Evolutionary conservation across 2,888 invertebrate species (phyloP).

Genomic region (Stratiomys singularior): DNA sequence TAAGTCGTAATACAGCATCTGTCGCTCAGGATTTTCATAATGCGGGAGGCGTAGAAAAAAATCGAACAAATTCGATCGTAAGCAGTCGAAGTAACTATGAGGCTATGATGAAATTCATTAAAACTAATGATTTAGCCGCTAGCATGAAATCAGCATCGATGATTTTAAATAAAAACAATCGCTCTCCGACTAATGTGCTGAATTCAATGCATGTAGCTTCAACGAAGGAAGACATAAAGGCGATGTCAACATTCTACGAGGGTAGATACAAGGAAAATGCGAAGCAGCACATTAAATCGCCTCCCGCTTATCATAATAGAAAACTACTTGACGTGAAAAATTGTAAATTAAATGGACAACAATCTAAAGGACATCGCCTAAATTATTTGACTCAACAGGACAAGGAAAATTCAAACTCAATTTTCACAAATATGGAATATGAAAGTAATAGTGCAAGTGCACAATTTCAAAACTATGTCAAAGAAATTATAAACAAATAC

Average conservation of each 20-base stretch:
- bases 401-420: constrained; percentile 58
- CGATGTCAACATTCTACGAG: constrained; percentile 34
- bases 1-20: constrained; percentile 66
- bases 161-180: constrained; percentile 56
- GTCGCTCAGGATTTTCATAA: constrained; percentile 73
- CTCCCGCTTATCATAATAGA: constrained; percentile 61
- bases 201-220: constrained; percentile 47
- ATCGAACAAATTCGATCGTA: constrained; percentile 27
- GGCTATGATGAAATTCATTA: constrained; percentile 32
- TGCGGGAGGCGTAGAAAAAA: constrained; percentile 68
- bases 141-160: constrained; percentile 15
- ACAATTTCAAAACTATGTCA: constrained; percentile 65
- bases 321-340: constrained; percentile 50
- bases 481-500: constrained; percentile 64
- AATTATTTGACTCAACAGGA: constrained; percentile 49
- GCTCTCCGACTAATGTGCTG: constrained; percentile 32
- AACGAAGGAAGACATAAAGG: constrained; percentile 48
- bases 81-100: constrained; percentile 7
- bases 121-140: constrained; percentile 6
- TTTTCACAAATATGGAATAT: constrained; percentile 64
- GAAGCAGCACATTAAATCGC: constrained; percentile 65
- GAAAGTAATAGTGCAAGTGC: constrained; percentile 64
- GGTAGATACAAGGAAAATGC: constrained; percentile 53
- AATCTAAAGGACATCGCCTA: constrained; percentile 52
- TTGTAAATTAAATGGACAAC: constrained; percentile 52